phyloP scores from a whole-genome alignment of 1,140 invertebrate genomes.

The Drosophila nigromelanica region DNA sequence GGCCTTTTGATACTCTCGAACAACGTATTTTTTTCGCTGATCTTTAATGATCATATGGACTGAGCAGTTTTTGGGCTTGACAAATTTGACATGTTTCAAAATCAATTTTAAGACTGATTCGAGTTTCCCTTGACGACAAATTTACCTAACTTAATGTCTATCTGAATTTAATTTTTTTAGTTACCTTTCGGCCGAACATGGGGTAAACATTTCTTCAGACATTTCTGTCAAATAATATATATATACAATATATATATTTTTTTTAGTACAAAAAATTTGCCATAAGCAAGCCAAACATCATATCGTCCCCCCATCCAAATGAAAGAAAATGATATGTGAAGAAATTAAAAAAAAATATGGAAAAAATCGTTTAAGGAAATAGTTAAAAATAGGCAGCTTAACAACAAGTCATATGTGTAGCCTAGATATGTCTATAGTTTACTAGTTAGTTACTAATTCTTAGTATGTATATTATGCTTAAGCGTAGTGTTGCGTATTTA shows the following conservation, averaged over 20 bases:
- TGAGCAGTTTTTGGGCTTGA: neutral
- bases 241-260: too few species aligned
- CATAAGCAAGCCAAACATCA: constrained; percentile 16
- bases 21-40: neutral
- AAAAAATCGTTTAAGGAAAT: neutral
- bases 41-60: constrained; percentile 1
- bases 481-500: constrained; percentile 31
- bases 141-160: neutral
- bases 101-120: constrained; percentile 26
- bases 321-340: constrained; percentile 19
- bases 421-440: neutral
- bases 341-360: constrained; percentile 14
- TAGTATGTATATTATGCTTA: constrained; percentile 10
- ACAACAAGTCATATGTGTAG: constrained; percentile 12
- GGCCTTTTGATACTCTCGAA: neutral
- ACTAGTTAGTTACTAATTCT: constrained; percentile 19
- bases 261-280: constrained; percentile 34
- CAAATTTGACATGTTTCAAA: constrained; percentile 2
- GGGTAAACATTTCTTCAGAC: constrained; percentile 3
- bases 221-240: neutral
- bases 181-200: constrained; percentile 7
- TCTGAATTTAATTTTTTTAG: neutral
- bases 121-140: neutral
- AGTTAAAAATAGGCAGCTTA: neutral
- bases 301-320: constrained; percentile 1